phyloP scores from a whole-genome alignment of 2,888 invertebrate species.

The Latrodectus elegans region DNA sequence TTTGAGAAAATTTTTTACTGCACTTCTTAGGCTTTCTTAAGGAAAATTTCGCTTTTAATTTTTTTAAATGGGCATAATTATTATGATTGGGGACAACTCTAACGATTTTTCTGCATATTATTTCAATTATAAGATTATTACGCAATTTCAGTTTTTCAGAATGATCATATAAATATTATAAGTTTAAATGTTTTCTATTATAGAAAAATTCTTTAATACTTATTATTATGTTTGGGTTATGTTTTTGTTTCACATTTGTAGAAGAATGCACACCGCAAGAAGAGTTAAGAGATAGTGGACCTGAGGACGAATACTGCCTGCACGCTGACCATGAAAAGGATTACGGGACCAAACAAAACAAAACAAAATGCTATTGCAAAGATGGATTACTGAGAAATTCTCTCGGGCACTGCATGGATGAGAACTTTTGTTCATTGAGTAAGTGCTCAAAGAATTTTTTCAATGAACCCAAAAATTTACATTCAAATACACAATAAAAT shows the following conservation, averaged over 20 bases:
- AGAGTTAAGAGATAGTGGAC: conserved; percentile 15
- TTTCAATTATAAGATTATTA: too few species aligned
- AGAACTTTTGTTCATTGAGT: conserved; percentile 17
- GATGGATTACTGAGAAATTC: conserved; percentile 22
- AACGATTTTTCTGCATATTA: too few species aligned
- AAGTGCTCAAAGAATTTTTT: not conserved
- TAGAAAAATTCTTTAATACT: not conserved
- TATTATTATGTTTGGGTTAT: not conserved
- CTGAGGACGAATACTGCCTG: conserved; percentile 32
- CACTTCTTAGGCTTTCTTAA: too few species aligned
- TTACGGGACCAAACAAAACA: not conserved
- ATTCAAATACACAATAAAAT: too few species aligned
- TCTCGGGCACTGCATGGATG: conserved; percentile 28
- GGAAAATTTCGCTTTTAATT: too few species aligned
- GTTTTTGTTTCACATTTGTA: too few species aligned
- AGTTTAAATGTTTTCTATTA: not conserved
- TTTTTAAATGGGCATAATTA: too few species aligned
- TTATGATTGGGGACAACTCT: too few species aligned
- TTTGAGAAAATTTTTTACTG: too few species aligned
- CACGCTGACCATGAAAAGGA: not conserved
- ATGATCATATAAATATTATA: too few species aligned
- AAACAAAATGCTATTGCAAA: conserved; percentile 31
- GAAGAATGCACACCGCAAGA: conserved; percentile 11
- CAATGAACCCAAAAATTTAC: too few species aligned
- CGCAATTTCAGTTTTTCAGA: too few species aligned